Conservation (phyloP, 2,888 invertebrate genomes). For the Eudemis profundana region DNA sequence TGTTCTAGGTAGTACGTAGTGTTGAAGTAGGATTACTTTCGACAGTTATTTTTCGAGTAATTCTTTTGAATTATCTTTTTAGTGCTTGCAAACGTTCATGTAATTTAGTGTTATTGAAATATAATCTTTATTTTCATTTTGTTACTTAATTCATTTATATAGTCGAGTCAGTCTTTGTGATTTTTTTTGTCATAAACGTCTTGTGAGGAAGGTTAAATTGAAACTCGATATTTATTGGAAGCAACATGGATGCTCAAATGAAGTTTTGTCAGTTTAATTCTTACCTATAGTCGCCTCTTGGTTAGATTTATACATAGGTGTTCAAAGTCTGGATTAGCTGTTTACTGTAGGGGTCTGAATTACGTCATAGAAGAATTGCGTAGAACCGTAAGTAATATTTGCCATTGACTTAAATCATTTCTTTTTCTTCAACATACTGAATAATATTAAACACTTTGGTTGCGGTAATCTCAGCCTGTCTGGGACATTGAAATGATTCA, state of each 20-base stretch:
- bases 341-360: conserved; percentile 29
- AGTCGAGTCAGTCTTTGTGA: conserved; percentile 5
- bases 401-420: conserved; percentile 25
- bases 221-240: conserved; percentile 4
- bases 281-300: conserved; percentile 24
- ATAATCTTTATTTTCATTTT: conserved; percentile 17
- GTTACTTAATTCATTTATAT: conserved; percentile 21
- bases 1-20: conserved; percentile 59
- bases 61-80: conserved; percentile 35
- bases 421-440: not conserved
- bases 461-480: too few relatives aligned
- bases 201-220: not conserved
- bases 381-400: conserved; percentile 38
- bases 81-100: conserved; percentile 41
- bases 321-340: conserved; percentile 20
- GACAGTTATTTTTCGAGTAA: conserved; percentile 21
- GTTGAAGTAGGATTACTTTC: conserved; percentile 44
- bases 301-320: conserved; percentile 20
- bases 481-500: conserved; percentile 19
- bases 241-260: conserved; percentile 3
- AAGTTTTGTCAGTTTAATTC: conserved; percentile 15
- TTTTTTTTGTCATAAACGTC: conserved; percentile 16
- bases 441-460: not conserved
- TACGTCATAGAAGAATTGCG: conserved; percentile 25
- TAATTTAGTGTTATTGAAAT: conserved; percentile 35